These are phyloP conservation scores for Varecia variegata DNA, from an alignment of 2,797 vertebrate species.

Conservation along the genomic window DNA sequence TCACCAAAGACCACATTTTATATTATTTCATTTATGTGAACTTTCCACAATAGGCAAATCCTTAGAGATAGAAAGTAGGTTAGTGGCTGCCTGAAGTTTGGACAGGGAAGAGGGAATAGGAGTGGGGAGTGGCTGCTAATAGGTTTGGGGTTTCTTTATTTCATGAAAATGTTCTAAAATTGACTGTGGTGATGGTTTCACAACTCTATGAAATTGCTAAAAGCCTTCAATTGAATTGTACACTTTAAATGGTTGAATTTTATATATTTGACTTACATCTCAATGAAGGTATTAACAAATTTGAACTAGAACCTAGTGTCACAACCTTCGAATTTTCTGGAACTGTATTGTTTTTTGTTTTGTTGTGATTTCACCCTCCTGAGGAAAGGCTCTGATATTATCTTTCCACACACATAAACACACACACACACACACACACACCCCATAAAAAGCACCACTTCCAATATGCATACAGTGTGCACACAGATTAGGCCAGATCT, in stretches of 20 bases:
- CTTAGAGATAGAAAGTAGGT: not conserved
- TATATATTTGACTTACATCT: not conserved
- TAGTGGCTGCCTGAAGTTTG: not conserved
- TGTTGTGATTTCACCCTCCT: not conserved
- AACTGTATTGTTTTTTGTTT: not conserved
- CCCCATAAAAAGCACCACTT: not conserved
- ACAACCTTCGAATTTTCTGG: not conserved
- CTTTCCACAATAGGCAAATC: not conserved
- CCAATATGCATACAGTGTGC: accelerated
- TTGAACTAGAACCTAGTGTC: not conserved
- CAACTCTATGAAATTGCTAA: not conserved
- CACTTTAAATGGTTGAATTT: not conserved
- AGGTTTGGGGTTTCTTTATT: not conserved
- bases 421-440: too few relatives aligned
- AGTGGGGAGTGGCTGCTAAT: not conserved
- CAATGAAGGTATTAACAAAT: not conserved
- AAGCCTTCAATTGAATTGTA: not conserved
- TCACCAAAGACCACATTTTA: not conserved
- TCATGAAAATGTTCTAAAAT: not conserved
- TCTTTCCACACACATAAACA: not conserved
- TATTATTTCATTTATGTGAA: not conserved
- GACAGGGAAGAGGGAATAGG: accelerated
- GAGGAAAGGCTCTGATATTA: not conserved
- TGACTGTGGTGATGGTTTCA: not conserved
- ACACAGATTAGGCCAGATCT: not conserved